These are phyloP conservation scores for Aphelinus atriplicis DNA, from an alignment of 1,140 invertebrate species.

Conservation along the genomic window DNA sequence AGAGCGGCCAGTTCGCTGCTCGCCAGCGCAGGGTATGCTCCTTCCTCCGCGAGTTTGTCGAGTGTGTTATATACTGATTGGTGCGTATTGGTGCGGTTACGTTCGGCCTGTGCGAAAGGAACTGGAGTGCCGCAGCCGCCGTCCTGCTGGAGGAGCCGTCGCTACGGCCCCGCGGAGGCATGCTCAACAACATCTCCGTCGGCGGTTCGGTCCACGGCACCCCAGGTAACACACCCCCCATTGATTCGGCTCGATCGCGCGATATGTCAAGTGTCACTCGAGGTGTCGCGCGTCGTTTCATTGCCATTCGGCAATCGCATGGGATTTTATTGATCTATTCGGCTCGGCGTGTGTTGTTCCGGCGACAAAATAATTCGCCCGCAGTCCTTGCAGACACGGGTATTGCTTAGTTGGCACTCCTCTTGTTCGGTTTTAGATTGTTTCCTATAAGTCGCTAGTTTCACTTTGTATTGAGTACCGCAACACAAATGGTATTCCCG, in stretches of 20 bases:
- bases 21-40: slow-evolving; percentile 63
- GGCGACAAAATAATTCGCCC: too few relatives aligned
- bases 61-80: too few relatives aligned
- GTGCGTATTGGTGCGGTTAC: not conserved
- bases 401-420: too few relatives aligned
- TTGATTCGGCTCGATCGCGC: too few relatives aligned
- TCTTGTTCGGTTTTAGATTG: too few relatives aligned
- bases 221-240: slow-evolving; percentile 52
- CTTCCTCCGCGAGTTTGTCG: slow-evolving; percentile 12
- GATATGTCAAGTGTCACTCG: slow-evolving; percentile 2
- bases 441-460: too few relatives aligned
- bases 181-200: slow-evolving; percentile 66
- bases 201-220: slow-evolving; percentile 64
- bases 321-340: too few relatives aligned
- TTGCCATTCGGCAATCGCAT: too few relatives aligned
- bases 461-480: too few relatives aligned
- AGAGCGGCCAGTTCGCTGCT: slow-evolving; percentile 62
- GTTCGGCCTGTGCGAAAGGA: not conserved
- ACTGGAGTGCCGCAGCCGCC: not conserved
- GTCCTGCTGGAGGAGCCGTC: slow-evolving; percentile 49
- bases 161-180: slow-evolving; percentile 59
- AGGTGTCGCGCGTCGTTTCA: not conserved
- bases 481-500: too few relatives aligned
- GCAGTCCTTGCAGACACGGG: too few relatives aligned
- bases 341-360: too few relatives aligned